Conservation (phyloP, 2,113 vertebrate genomes). For the Ovis canadensis region DNA sequence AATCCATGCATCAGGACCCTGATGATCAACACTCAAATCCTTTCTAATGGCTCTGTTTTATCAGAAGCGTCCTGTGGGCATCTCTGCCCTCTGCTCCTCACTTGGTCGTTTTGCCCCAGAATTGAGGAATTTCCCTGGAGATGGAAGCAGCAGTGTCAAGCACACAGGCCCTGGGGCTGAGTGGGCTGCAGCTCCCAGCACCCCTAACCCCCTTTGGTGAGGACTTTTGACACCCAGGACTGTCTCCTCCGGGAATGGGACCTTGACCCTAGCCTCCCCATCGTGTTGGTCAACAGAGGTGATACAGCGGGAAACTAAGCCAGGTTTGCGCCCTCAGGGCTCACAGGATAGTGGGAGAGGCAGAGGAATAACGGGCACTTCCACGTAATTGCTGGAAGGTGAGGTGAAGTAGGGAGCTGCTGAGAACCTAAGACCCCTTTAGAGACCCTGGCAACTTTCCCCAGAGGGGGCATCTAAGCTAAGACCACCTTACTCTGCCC, state of each 20-base stretch:
- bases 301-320: not conserved
- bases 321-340: not conserved
- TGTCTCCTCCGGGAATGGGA: not conserved
- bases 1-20: accelerated
- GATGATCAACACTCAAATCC: accelerated
- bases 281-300: not conserved
- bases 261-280: not conserved
- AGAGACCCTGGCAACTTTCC: not conserved
- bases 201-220: not conserved
- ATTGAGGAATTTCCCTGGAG: not conserved
- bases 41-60: not conserved
- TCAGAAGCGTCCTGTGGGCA: too few species aligned
- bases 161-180: not conserved
- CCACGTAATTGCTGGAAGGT: not conserved
- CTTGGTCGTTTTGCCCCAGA: not conserved
- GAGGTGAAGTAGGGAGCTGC: not conserved
- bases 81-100: not conserved
- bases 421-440: not conserved
- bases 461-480: not conserved
- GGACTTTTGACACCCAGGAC: not conserved
- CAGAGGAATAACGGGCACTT: not conserved
- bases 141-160: not conserved
- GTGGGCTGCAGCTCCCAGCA: not conserved
- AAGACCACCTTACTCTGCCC: not conserved
- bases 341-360: not conserved